Base-by-base conservation (phyloP, 2,113 vertebrate species). In the Tachycineta bicolor region DNA sequence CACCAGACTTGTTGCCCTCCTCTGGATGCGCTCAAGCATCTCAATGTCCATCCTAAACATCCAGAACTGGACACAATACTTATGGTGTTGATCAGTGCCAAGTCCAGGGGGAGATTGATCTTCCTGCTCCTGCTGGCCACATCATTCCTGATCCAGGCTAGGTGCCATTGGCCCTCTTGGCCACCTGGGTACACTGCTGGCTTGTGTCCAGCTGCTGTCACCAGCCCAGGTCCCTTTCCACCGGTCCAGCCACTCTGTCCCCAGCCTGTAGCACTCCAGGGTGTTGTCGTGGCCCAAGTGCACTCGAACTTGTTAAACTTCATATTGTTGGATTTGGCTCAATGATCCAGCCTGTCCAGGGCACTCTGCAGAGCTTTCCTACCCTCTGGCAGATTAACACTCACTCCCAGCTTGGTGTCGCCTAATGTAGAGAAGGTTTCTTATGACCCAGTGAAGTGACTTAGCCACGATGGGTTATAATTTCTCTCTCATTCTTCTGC, bases 251-350 rank as follows among this genome's bases (percentile, higher is more conserved):
- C 34, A 15, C 46, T 3, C 41, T 6, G 5, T 26, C 56, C 34
- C 39, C 58, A 63, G 39, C 26, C 47, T 63, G 10, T 10, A 5
- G 8, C 0, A 3, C 2, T 59, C 24, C 44, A 29, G 16, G 47
- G 7, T 21, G 12, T 14, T 25, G 1, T 14, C 53, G 47, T 37
- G 37, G 33, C 39, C 39, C 53, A 29, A 31, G 1, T 17, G 10
- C 5, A 14, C 26, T 31, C 31, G 39, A 39, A 21, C 13, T 44
- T 37, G 8, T 55, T 55, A 11, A 46, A 53, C 28, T 21, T 63
- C 14, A 1, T 7, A 0, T 26, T 1, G 1, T 6, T 33, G 13
- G 11, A 11, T 4, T 63, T 5, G 5, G 33, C 3, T 9, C 28
- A 26, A 1, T 2, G 0, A 31, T 37, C 22, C 49, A 63, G 17